phyloP scores from a whole-genome alignment of 2,888 invertebrate species.

The Apodemia zela region DNA sequence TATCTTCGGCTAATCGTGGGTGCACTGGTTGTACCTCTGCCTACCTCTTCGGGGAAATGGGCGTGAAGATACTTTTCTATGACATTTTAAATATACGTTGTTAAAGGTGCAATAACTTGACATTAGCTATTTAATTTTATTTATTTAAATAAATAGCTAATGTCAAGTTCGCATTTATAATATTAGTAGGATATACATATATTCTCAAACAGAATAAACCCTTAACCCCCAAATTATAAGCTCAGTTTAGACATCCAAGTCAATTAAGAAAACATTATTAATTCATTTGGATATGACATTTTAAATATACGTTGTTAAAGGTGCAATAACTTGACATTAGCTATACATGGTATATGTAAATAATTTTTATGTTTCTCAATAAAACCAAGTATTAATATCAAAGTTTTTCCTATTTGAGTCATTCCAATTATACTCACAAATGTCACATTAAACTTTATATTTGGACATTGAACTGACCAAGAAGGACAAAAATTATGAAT shows the following conservation, averaged over 20 bases:
- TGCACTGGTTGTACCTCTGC: too few species aligned
- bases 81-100: not conserved
- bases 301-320: not conserved
- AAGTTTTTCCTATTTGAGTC: not conserved
- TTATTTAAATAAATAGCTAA: too few species aligned
- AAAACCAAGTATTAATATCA: slow-evolving; percentile 1
- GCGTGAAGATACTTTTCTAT: too few species aligned
- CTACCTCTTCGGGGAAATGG: too few species aligned
- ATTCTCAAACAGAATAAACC: too few species aligned
- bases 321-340: slow-evolving; percentile 1
- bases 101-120: slow-evolving; percentile 1
- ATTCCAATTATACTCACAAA: slow-evolving; percentile 1
- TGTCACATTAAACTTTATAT: slow-evolving; percentile 17
- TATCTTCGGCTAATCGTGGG: too few species aligned
- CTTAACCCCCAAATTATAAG: too few species aligned
- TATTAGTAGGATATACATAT: too few species aligned
- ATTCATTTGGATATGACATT: not conserved
- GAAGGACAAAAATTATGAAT: slow-evolving; percentile 76
- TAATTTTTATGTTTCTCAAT: not conserved
- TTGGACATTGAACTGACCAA: slow-evolving; percentile 34
- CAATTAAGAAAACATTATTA: too few species aligned
- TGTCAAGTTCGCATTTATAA: too few species aligned
- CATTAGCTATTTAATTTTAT: too few species aligned
- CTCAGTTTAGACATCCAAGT: too few species aligned
- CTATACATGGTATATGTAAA: slow-evolving; percentile 6